Evolutionary conservation across 2,113 vertebrate species (phyloP).

Genomic region (Pseudopipra pipra): DNA sequence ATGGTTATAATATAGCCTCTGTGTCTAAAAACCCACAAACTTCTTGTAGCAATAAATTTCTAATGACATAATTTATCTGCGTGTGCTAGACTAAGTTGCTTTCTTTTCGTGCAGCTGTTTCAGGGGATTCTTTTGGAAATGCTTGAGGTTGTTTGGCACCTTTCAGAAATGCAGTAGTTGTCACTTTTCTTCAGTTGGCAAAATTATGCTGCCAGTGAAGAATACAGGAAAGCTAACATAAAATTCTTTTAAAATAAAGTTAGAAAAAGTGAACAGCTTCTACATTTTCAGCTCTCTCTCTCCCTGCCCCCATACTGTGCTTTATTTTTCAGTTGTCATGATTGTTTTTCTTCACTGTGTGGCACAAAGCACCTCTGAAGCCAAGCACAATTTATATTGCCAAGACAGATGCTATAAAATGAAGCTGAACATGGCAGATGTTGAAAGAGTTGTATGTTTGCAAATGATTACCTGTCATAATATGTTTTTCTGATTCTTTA

Average conservation of each 20-base stretch:
- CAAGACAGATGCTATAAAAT: slow-evolving; percentile 67
- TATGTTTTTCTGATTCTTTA: slow-evolving; percentile 32
- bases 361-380: slow-evolving; percentile 45
- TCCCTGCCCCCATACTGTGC: neutral
- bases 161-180: slow-evolving; percentile 44
- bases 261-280: neutral
- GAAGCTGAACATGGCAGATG: slow-evolving; percentile 58
- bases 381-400: slow-evolving; percentile 64
- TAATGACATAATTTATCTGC: slow-evolving; percentile 57
- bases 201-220: slow-evolving; percentile 13
- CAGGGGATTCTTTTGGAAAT: slow-evolving; percentile 49
- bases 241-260: slow-evolving; percentile 36
- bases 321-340: slow-evolving; percentile 62
- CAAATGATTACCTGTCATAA: slow-evolving; percentile 72
- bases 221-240: slow-evolving; percentile 27
- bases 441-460: slow-evolving; percentile 71
- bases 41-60: slow-evolving; percentile 46
- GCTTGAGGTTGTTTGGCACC: slow-evolving; percentile 61
- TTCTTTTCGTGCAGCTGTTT: slow-evolving; percentile 38
- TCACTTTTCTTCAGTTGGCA: slow-evolving; percentile 54
- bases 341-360: slow-evolving; percentile 52
- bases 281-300: neutral
- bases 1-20: neutral
- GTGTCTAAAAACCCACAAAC: neutral
- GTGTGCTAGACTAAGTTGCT: slow-evolving; percentile 26